Conservation (phyloP, 2,888 invertebrate species). For the Pollenia griseotomentosa region DNA sequence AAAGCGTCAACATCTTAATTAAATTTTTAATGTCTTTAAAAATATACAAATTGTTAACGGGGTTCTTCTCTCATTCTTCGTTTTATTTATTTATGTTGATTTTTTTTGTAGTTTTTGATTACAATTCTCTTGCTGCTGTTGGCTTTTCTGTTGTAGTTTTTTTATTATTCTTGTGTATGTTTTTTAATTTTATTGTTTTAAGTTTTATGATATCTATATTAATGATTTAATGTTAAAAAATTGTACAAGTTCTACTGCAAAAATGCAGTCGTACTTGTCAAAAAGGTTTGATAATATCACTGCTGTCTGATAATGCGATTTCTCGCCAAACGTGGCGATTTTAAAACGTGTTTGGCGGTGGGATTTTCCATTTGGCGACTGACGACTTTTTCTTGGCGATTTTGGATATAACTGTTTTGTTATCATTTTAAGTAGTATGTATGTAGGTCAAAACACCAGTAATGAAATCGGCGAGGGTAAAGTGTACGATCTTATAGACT, state of each 20-base stretch:
- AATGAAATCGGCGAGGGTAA: no score
- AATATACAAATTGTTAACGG: slow-evolving; percentile 64
- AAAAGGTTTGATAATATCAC: no score
- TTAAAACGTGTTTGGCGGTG: no score
- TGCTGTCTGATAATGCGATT: no score
- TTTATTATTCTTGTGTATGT: slow-evolving; percentile 13
- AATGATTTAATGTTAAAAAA: not conserved
- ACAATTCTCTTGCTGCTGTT: slow-evolving; percentile 9
- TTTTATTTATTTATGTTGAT: slow-evolving; percentile 12
- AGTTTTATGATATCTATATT: not conserved
- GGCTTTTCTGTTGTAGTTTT: not conserved
- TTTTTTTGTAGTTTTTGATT: slow-evolving; percentile 27
- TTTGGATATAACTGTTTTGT: no score
- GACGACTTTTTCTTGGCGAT: no score
- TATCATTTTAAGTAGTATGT: no score
- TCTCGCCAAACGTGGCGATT: no score
- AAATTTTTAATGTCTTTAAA: slow-evolving; percentile 62
- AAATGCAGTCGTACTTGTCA: no score
- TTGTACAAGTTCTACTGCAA: not conserved
- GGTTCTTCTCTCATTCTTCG: not conserved
- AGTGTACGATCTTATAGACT: no score
- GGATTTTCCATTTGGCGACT: no score
- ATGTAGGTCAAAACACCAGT: no score
- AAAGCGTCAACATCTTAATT: slow-evolving; percentile 68
- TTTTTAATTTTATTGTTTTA: slow-evolving; percentile 24